phyloP scores from a whole-genome alignment of 2,888 invertebrate species.

The Onthophagus sagittarius region DNA sequence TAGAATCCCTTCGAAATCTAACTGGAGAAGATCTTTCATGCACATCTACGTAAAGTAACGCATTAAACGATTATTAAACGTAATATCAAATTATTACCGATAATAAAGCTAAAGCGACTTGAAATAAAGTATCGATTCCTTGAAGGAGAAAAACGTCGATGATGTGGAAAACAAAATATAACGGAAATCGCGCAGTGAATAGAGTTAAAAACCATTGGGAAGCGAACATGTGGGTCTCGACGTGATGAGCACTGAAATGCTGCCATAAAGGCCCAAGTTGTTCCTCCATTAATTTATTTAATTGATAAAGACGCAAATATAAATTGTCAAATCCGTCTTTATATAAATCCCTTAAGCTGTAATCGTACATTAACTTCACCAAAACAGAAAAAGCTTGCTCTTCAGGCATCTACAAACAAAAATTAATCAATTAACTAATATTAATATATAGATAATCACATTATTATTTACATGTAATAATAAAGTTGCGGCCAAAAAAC shows the following conservation, averaged over 20 bases:
- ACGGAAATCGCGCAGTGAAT: slow-evolving; percentile 98
- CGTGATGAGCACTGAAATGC: slow-evolving; percentile 75
- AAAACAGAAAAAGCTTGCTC: slow-evolving; percentile 98
- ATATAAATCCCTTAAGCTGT: slow-evolving; percentile 89
- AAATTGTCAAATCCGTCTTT: slow-evolving; percentile 96
- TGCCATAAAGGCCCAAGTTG: slow-evolving; percentile 76
- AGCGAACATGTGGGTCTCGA: slow-evolving; percentile 99
- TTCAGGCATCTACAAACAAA: slow-evolving; percentile 86
- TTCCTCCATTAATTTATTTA: slow-evolving; percentile 90
- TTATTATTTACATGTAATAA: slow-evolving; percentile 79
- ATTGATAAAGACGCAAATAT: slow-evolving; percentile 90
- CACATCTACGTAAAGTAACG: slow-evolving; percentile 57
- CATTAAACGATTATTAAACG: neutral
- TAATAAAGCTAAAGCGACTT: slow-evolving; percentile 90
- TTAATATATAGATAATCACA: slow-evolving; percentile 1
- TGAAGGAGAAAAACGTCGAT: slow-evolving; percentile 93
- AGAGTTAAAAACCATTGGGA: slow-evolving; percentile 99
- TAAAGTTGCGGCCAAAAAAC: slow-evolving; percentile 94
- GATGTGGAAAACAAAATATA: slow-evolving; percentile 94
- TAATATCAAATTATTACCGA: slow-evolving; percentile 55
- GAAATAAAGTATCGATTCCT: slow-evolving; percentile 93
- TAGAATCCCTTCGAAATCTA: slow-evolving; percentile 96
- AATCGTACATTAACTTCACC: slow-evolving; percentile 96
- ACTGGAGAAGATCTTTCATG: slow-evolving; percentile 82
- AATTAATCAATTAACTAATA: too few relatives aligned